Evolutionary conservation across 2,797 vertebrate genomes (phyloP).

Genomic region (Falco cherrug): DNA sequence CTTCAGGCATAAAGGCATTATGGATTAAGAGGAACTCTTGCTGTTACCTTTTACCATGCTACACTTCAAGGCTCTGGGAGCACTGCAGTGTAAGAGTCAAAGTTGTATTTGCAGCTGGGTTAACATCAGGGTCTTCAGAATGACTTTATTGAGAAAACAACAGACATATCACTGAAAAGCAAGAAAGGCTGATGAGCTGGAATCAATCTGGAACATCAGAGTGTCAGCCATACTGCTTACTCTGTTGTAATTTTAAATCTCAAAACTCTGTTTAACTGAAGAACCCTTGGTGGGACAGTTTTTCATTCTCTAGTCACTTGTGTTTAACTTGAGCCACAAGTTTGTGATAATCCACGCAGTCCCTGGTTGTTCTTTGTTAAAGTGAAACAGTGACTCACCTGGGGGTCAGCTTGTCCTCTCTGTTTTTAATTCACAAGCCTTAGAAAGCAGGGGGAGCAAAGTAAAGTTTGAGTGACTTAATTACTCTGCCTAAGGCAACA

Average conservation of each 20-base stretch:
- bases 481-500: background rate
- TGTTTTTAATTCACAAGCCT: background rate
- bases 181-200: background rate
- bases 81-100: background rate
- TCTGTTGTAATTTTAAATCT: background rate
- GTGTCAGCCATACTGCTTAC: background rate
- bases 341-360: background rate
- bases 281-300: background rate
- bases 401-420: background rate
- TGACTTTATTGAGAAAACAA: background rate
- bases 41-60: background rate
- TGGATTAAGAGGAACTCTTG: background rate
- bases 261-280: background rate
- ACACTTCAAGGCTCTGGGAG: background rate
- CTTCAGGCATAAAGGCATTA: background rate
- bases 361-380: background rate
- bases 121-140: background rate
- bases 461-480: background rate
- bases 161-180: background rate
- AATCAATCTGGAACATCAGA: background rate
- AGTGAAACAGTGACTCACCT: background rate
- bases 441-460: background rate
- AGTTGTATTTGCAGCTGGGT: background rate
- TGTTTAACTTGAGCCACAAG: background rate
- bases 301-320: background rate